Conservation (phyloP, 1,140 invertebrate genomes). For the Drosophila nigromelanica region DNA sequence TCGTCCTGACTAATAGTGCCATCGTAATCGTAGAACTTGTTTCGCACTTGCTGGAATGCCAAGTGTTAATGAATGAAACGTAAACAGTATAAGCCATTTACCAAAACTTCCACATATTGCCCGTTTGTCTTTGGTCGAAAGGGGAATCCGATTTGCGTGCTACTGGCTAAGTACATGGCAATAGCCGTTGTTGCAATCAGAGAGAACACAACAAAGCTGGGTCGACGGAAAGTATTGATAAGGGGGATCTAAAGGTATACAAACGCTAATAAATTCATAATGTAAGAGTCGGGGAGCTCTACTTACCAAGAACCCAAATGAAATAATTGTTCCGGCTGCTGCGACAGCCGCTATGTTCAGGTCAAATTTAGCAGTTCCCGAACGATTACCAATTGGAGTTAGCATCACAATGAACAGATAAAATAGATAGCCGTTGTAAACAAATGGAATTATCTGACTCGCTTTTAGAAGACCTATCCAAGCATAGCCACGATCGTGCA, state of each 20-base stretch:
- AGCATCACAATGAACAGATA: slow-evolving; percentile 88
- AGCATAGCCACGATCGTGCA: slow-evolving; percentile 84
- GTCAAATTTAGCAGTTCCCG: slow-evolving; percentile 87
- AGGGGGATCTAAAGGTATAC: slow-evolving; percentile 50
- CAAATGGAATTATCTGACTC: slow-evolving; percentile 73
- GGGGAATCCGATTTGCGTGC: slow-evolving; percentile 90
- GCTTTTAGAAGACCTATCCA: slow-evolving; percentile 86
- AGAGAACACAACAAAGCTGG: slow-evolving; percentile 47
- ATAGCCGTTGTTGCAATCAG: slow-evolving; percentile 84
- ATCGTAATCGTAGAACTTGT: slow-evolving; percentile 86
- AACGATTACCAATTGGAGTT: slow-evolving; percentile 88
- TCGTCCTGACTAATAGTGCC: slow-evolving; percentile 85
- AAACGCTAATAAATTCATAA: not conserved
- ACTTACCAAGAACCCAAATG: slow-evolving; percentile 68
- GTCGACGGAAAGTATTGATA: slow-evolving; percentile 62
- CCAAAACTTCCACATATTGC: not conserved
- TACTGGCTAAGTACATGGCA: slow-evolving; percentile 85
- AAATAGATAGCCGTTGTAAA: slow-evolving; percentile 86
- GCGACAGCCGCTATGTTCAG: slow-evolving; percentile 84
- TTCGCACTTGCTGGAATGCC: slow-evolving; percentile 85
- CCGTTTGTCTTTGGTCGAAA: slow-evolving; percentile 84
- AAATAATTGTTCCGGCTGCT: slow-evolving; percentile 81
- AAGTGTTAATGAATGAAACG: too few relatives aligned
- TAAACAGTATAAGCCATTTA: not conserved
- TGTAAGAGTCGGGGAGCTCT: slow-evolving; percentile 1